A percentile compares a stretch with the other conserved stretches of the same genome.
These are phyloP conservation scores for Darevskia nairensis DNA, from an alignment of 2,797 vertebrate species.

Conservation along the genomic window DNA sequence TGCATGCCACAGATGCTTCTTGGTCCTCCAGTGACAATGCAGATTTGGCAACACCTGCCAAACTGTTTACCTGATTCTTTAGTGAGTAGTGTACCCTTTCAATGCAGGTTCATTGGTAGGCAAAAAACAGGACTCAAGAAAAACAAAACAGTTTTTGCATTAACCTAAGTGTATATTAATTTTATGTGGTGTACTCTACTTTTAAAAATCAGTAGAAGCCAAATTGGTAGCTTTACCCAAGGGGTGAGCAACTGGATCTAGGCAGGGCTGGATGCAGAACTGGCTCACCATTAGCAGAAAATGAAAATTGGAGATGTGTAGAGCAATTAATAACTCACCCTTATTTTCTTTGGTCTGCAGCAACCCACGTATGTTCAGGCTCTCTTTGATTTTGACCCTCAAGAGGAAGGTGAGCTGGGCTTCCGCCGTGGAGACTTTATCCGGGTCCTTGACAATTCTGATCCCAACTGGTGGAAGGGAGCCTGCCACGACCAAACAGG, in stretches of 20 bases:
- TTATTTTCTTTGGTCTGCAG: constrained; percentile 73
- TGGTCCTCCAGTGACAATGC: not conserved
- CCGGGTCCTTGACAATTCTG: constrained; percentile 96
- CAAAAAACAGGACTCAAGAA: too few relatives aligned
- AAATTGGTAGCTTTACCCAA: too few relatives aligned
- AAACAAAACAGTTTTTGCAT: too few relatives aligned
- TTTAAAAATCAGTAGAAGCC: too few relatives aligned
- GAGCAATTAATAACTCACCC: not conserved
- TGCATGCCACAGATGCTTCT: not conserved
- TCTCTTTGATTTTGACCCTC: constrained; percentile 98
- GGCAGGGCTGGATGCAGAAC: too few relatives aligned
- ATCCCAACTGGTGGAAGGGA: constrained; percentile 98
- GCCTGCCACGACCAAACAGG: constrained; percentile 96
- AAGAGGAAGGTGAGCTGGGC: constrained; percentile 97
- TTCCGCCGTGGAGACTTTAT: constrained; percentile 98
- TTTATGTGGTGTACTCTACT: too few relatives aligned
- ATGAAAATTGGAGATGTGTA: not conserved
- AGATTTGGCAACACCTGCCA: not conserved
- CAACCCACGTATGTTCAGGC: constrained; percentile 97
- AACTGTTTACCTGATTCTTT: not conserved
- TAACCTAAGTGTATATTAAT: too few relatives aligned
- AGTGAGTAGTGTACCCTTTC: not conserved
- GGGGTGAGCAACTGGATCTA: too few relatives aligned
- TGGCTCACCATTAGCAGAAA: too few relatives aligned
- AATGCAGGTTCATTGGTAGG: too few relatives aligned